Percentiles rank a stretch among this genome's conserved stretches.
Evolutionary conservation across 2,888 invertebrate species (phyloP).

Genomic region (Aleiodes leptofemur): DNA sequence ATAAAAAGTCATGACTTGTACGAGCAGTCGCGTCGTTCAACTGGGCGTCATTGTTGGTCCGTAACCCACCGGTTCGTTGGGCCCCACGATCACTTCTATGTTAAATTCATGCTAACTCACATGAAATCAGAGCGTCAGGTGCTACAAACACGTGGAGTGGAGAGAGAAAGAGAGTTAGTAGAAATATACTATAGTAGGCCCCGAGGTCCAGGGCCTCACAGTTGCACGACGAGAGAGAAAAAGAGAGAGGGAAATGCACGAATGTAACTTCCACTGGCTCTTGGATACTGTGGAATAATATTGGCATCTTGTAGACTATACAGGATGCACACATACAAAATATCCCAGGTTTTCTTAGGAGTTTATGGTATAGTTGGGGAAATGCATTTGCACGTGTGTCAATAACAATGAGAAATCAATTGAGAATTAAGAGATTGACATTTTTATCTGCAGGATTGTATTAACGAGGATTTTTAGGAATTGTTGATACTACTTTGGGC

Average conservation of each 20-base stretch:
- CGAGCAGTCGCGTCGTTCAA: conserved; percentile 68
- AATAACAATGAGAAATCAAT: background rate
- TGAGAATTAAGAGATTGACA: conserved; percentile 49
- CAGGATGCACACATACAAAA: conserved; percentile 3
- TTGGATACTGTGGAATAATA: conserved; percentile 39
- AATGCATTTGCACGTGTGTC: no score
- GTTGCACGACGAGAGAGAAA: conserved; percentile 41
- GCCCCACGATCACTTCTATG: conserved; percentile 69
- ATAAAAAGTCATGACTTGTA: conserved; percentile 45
- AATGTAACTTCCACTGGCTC: conserved; percentile 42
- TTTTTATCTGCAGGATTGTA: background rate
- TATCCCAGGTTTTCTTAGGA: background rate
- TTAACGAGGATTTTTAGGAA: conserved; percentile 4
- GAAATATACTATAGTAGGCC: conserved; percentile 52
- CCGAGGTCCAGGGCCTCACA: conserved; percentile 52
- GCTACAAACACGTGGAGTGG: conserved; percentile 51
- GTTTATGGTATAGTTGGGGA: no score
- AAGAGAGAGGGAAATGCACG: conserved; percentile 43
- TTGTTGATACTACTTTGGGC: background rate
- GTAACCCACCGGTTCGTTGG: conserved; percentile 60
- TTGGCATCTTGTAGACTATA: conserved; percentile 41
- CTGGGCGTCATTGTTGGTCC: conserved; percentile 73
- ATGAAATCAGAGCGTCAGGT: conserved; percentile 31
- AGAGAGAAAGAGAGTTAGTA: conserved; percentile 62
- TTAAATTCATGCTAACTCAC: conserved; percentile 64